These are phyloP conservation scores for Hippocampus guttulatus DNA, from an alignment of 2,113 vertebrate species.

Conservation along the genomic window DNA sequence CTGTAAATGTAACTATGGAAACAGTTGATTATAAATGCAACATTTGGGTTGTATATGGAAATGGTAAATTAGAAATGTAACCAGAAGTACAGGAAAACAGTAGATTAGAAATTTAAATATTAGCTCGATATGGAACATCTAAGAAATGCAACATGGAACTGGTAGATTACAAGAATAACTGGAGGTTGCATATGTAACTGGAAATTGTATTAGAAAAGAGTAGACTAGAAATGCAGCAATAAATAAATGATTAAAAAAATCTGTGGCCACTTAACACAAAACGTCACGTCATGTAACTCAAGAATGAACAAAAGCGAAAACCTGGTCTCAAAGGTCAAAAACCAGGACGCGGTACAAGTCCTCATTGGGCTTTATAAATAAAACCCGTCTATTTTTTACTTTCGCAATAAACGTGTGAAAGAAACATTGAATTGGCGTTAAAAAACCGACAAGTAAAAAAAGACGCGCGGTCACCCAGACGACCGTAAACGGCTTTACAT, in stretches of 20 bases:
- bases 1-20: too few species aligned
- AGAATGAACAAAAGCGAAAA: not conserved
- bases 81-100: too few species aligned
- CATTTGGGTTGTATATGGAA: too few species aligned
- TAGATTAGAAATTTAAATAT: too few species aligned
- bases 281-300: not conserved
- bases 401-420: not conserved
- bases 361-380: not conserved
- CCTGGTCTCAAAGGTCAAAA: constrained; percentile 1
- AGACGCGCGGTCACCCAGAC: not conserved
- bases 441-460: not conserved
- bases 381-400: not conserved
- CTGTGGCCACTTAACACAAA: not conserved
- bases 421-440: not conserved
- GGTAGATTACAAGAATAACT: too few species aligned
- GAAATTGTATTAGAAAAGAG: not conserved
- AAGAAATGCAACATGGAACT: too few species aligned
- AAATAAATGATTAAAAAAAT: too few species aligned
- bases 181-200: not conserved
- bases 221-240: too few species aligned
- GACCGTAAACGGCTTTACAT: not conserved
- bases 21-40: too few species aligned
- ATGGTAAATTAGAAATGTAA: too few species aligned
- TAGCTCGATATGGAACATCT: too few species aligned
- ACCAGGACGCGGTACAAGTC: not conserved